Base-by-base conservation (phyloP, 2,888 invertebrate species). In the Allygus modestus region DNA sequence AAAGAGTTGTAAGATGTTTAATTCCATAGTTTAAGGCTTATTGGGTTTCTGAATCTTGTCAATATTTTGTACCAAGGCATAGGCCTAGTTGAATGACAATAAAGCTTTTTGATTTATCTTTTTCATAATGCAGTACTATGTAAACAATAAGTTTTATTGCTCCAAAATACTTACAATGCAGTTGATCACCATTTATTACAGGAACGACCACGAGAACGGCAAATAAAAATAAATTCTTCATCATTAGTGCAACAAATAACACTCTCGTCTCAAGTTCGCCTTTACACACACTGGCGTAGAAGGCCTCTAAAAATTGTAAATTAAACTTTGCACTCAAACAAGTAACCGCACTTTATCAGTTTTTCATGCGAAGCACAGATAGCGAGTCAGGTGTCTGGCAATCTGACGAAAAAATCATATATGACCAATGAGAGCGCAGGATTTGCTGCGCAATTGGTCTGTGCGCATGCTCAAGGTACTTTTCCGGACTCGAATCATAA, bases 241-340 rank as follows among this genome's bases (percentile, higher is more conserved):
- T 79, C 12, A 37, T 77, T 1, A 23, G 4, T 51, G 26, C 23
- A 5, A 37, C 26, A 79, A 58, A 33, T 65, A 1, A 17, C 65
- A 65, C 28, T 54, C 9, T 65, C 31, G 26, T 71, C 82, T 54
- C 31, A 17, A 75, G 83, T 84, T 92, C 91, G 94, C 96, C 96
- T 96, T 96, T 96, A 96, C 95, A 96, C 96, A 92, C 96, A 96
- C 96, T 96, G 96, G 96, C 92, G 94, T 93, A 96, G 96, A 96
- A 96, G 96, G 95, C 86, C 79, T 82, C 84, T 86, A 41, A 28
- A 81, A 26, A 41, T 20, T 28, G 1, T 43, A 11, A 77, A 46
- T 46, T 77, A 28, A 43, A 77, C 75, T 77, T 77, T 77, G 75
- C 28, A 77, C 75, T 65, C 81, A 58, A 81, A 81, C 31, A n/a